Base-by-base conservation (phyloP, 2,113 vertebrate genomes). In the Motacilla alba region DNA sequence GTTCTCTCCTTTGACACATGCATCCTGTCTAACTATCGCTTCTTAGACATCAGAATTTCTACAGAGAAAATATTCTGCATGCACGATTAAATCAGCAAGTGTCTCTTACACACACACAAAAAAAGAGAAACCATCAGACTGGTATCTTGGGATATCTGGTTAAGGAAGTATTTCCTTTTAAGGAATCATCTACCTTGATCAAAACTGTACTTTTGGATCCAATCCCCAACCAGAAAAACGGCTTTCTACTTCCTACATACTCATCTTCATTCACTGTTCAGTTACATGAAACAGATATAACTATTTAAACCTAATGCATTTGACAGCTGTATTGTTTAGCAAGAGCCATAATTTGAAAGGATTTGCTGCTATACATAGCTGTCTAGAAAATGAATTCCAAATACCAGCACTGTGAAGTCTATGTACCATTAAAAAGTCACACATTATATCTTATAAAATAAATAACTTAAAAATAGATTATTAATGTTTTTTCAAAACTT, bases 61-160 rank as follows among this genome's bases (percentile, higher is more conserved):
- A 70, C 6, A 59, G 14, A 89, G 73, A 87, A 96, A 89, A 70
- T 41, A 92, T 44, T 55, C 83, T 84, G 80, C 60, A 86, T 78
- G 80, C 39, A 82, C 59, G 35, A 91, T 82, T 96, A 94, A 93
- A 96, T 74, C 69, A 75, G 64, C 31, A 84, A 89, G 73, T 70
- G 27, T 62, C 27, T 33, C 56, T 33, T 46, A 17, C 13, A 33
- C 8, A 74, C 28, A n/a, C 19, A 44, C 44, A 49, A 80, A 62
- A 8, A 52, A 67, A 90, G 30, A 23, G 66, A 83, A 77, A 58
- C 20, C 33, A 78, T 55, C 43, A 76, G 49, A 67, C 16, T 37
- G 41, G 2, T 83, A 77, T 22, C 37, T 79, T 79, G 47, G 60
- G 46, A 33, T 59, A 79, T 3, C 35, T 66, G 33, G 28, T 64